Base-by-base conservation (phyloP, 2,797 vertebrate species). In the Carapus acus region DNA sequence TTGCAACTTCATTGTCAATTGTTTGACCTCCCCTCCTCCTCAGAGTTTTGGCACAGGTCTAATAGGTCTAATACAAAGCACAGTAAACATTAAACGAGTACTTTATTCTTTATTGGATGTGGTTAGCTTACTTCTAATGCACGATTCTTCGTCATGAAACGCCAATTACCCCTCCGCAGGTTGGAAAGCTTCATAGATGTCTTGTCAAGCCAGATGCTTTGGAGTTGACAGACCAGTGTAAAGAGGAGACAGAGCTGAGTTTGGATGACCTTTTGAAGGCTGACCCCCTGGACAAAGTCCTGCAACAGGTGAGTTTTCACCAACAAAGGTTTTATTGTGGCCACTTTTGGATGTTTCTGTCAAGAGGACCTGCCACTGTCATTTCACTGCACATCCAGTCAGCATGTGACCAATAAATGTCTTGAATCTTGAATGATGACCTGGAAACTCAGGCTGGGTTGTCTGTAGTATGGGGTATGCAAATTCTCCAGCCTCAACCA, bases 181-280 rank as follows among this genome's bases (percentile, higher is more conserved):
- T 94, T 58, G 94, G 94, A 43, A 90, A 94, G 5, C 85, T 94
- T 65, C 93, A 98, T 71, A 91, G 90, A 79, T 90, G 88, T 72
- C 78, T 94, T 60, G 90, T 95, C 64, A 93, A 92, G 82, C 92
- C 92, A 17, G 94, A 96, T 83, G 86, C 86, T 46, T 78, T 91
- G 80, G 93, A 95, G 19, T 79, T 97, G 82, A 92, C 92, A 18
- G 91, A 95, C 1, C 86, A 92, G 71, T 91, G 92, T 66, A 88
- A 89, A 1, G 93, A 96, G 67, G 91, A 91, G 53, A 95, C 90
- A 0, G 91, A 90, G 2, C 78, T 96, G 81, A 88, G 77, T 13
- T 53, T 89, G 38, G 93, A 96, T 27, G 92, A 93, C 39, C 2
- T 98, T 59, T 45, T 85, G 64, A 86, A 89, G 67, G 94, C 94